Base-by-base conservation (phyloP, 2,888 invertebrate genomes). In the Clitarchus hookeri region DNA sequence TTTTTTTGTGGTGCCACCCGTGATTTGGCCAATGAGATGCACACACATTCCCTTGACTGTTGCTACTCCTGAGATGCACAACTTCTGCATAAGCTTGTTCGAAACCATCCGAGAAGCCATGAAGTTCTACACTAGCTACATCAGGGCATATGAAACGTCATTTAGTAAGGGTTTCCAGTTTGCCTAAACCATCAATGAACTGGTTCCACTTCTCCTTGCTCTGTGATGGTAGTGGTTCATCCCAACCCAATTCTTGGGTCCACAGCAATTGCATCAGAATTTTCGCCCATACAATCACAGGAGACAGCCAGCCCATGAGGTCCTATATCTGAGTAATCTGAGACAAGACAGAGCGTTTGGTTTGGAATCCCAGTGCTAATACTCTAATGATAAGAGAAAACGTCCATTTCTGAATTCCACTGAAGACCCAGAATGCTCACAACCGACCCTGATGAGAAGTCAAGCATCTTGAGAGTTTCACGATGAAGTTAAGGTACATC, bases 191-290 rank as follows among this genome's bases (percentile, higher is more conserved):
- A 23, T 23, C 65, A 65, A 36, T 36, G 36, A 53, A 53, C 19
- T 53, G 53, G 19, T 53, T 19, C 53, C 53, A 53, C 19, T 53
- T 53, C 53, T 53, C 53, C 53, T 65, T 65, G 65, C n/a, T 65
- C 23, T 6, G 65, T 65, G 23, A 65, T 65, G 23, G n/a, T 23
- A 65, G 1, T n/a, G n/a, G 0, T 23, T 65, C 65, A 65, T 65
- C 65, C 65, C 65, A 65, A 23, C n/a, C 65, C 65, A 65, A 65
- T n/a, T 23, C 65, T 65, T 65, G 65, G 65, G 65, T 65, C 65
- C 65, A 65, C 23, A 65, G n/a, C 19, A 3, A 65, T n/a, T 65
- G 65, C 65, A 65, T 16, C 65, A 65, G 19, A n/a, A 65, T 65
- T 23, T 65, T 65, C 8, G 2, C 65, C n/a, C n/a, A 65, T n/a